These are phyloP conservation scores for Abscondita cerata DNA, from an alignment of 2,888 invertebrate species.

Conservation along the genomic window DNA sequence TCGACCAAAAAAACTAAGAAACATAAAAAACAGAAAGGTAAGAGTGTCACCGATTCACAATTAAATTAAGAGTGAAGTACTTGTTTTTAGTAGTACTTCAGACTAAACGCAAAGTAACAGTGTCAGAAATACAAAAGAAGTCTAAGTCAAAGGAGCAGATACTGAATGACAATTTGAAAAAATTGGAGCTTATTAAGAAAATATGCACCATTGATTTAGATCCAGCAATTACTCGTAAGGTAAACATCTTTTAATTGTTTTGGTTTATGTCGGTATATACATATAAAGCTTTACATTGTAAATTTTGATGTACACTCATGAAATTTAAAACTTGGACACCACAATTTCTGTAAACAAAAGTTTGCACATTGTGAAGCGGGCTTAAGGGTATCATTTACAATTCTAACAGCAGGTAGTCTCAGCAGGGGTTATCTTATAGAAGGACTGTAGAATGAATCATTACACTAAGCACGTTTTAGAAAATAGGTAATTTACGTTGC, in stretches of 20 bases:
- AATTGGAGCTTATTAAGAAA: conserved; percentile 50
- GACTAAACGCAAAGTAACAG: conserved; percentile 44
- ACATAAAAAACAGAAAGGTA: conserved; percentile 10
- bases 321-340: too few relatives aligned
- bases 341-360: too few relatives aligned
- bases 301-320: too few relatives aligned
- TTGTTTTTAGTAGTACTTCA: conserved; percentile 40
- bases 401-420: too few relatives aligned
- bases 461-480: too few relatives aligned
- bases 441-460: too few relatives aligned
- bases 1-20: conserved; percentile 3
- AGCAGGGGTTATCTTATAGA: too few relatives aligned
- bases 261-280: conserved; percentile 1
- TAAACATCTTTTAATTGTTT: conserved; percentile 22
- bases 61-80: background rate
- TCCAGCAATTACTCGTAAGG: conserved; percentile 45
- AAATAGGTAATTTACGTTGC: too few relatives aligned
- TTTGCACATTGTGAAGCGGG: too few relatives aligned
- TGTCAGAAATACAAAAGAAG: conserved; percentile 49
- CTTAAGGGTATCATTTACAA: too few relatives aligned
- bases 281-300: background rate
- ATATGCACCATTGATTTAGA: conserved; percentile 50
- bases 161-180: conserved; percentile 51
- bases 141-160: conserved; percentile 50
- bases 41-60: background rate